Conservation (phyloP, 2,797 vertebrate species). For the Anniella stebbinsi region DNA sequence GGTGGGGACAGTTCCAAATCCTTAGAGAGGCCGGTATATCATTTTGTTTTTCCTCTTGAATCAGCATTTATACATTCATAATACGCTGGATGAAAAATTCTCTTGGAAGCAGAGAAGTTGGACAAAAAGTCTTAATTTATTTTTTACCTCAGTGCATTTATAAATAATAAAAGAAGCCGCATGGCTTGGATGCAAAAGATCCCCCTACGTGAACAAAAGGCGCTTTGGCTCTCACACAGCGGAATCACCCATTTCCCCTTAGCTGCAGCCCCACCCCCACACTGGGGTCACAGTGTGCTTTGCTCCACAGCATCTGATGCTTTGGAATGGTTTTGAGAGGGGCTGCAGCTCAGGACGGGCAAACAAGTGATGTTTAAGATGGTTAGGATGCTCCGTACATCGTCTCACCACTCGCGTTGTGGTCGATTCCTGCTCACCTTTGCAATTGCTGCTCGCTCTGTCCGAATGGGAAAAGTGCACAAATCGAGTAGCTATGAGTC, state of each 20-base stretch:
- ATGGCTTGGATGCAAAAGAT: not conserved
- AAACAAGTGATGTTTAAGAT: no score
- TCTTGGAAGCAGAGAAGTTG: not conserved
- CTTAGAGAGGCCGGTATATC: not conserved
- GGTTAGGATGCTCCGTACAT: no score
- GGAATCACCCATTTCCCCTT: not conserved
- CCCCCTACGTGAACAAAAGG: not conserved
- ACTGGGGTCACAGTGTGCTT: no score
- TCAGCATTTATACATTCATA: conserved; percentile 5
- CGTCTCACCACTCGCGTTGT: no score
- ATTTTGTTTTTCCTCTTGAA: not conserved
- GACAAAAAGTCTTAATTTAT: not conserved
- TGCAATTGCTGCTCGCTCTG: no score
- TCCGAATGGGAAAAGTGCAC: no score
- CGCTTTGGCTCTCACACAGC: not conserved
- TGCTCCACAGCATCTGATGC: not conserved
- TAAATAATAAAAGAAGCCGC: not conserved
- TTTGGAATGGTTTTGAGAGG: not conserved
- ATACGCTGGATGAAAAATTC: not conserved
- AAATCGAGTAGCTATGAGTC: no score
- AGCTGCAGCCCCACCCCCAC: no score
- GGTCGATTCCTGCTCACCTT: no score
- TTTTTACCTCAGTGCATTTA: not conserved
- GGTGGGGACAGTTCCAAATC: not conserved
- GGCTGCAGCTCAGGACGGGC: no score